A percentile compares a stretch with the other conserved stretches of the same genome.
phyloP scores from a whole-genome alignment of 1,140 invertebrate genomes.

The Fopius arisanus region DNA sequence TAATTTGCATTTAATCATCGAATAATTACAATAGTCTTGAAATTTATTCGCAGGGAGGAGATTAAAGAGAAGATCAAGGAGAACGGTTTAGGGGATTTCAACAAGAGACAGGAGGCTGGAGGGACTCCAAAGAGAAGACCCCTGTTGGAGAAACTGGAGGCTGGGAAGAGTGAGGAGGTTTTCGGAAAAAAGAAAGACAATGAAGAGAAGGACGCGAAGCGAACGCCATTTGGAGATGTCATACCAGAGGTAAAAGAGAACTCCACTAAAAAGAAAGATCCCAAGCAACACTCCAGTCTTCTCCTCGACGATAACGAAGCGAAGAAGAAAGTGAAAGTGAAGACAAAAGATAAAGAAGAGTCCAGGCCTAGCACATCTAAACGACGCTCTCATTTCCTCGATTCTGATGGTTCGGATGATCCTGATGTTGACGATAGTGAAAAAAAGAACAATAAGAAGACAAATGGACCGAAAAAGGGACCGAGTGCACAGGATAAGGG shows the following conservation, averaged over 20 bases:
- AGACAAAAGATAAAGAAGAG: background rate
- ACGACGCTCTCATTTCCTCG: too few relatives aligned
- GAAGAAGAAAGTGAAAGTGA: too few relatives aligned
- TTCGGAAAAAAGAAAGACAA: conserved; percentile 36
- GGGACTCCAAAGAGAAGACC: conserved; percentile 43
- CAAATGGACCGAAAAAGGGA: background rate
- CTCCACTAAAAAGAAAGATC: background rate
- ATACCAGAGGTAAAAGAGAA: conserved; percentile 28
- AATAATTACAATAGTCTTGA: too few relatives aligned
- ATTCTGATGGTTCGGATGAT: too few relatives aligned
- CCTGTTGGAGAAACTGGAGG: conserved; percentile 50
- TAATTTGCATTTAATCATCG: too few relatives aligned
- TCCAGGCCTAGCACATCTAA: background rate
- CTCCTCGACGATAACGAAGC: too few relatives aligned
- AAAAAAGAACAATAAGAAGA: background rate
- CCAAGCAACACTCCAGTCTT: too few relatives aligned
- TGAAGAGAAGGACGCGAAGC: background rate
- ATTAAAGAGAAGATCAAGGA: conserved; percentile 48
- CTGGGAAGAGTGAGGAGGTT: conserved; percentile 45
- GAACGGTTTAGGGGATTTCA: conserved; percentile 41
- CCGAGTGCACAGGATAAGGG: background rate
- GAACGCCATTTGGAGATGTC: conserved; percentile 49
- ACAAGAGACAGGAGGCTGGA: conserved; percentile 45
- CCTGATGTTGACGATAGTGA: background rate
- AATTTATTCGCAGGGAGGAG: too few relatives aligned